A percentile compares a stretch with the other conserved stretches of the same genome.
Conservation (phyloP, 2,797 vertebrate species). For the Pangasius sanitwongsei region DNA sequence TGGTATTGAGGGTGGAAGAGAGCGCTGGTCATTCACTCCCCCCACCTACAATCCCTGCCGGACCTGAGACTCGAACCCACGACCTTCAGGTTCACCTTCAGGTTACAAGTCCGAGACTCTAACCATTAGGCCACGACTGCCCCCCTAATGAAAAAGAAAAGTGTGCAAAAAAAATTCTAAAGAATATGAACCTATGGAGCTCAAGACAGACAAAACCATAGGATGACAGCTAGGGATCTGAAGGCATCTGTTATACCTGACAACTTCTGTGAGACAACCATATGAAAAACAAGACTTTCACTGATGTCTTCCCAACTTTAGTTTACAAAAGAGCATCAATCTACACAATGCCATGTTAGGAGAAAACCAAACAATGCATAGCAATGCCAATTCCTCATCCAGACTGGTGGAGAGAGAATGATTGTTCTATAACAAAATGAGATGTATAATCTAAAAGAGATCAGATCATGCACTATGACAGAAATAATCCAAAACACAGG, state of each 20-base stretch:
- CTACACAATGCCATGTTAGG: background rate
- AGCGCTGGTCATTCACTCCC: too few species aligned
- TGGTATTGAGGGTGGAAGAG: too few species aligned
- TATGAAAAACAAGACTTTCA: background rate
- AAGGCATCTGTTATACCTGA: background rate
- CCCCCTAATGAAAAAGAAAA: background rate
- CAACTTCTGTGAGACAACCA: background rate
- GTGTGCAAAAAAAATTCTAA: background rate
- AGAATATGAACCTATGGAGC: too few species aligned
- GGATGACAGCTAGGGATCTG: background rate
- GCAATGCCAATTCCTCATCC: background rate
- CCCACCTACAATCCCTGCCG: too few species aligned
- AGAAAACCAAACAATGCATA: background rate
- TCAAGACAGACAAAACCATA: background rate
- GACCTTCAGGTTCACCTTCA: too few species aligned
- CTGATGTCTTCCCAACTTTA: background rate
- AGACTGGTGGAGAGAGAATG: background rate
- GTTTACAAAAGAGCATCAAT: background rate
- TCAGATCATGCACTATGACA: background rate
- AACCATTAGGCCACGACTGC: too few species aligned
- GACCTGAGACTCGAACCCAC: too few species aligned
- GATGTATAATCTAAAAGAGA: background rate
- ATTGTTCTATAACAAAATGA: background rate
- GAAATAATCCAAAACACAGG: background rate
- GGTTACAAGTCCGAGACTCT: too few species aligned